Percentiles rank a stretch among this genome's conserved stretches.
These are phyloP conservation scores for Thecophora atra DNA, from an alignment of 2,888 invertebrate genomes.

Conservation along the genomic window DNA sequence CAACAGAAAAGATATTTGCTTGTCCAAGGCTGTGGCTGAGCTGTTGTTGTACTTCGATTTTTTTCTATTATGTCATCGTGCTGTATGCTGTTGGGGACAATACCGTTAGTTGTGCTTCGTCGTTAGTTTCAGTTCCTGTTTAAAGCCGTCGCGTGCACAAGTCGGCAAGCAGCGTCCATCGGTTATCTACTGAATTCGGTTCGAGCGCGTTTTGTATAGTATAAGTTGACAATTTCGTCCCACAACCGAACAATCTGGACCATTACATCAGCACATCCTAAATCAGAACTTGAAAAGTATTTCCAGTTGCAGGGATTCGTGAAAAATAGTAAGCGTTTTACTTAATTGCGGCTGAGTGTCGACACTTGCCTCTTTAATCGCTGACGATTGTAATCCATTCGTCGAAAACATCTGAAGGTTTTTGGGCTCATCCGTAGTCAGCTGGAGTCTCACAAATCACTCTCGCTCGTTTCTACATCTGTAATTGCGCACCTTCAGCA, in stretches of 20 bases:
- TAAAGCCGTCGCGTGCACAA: constrained; percentile 22
- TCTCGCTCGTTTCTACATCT: constrained; percentile 44
- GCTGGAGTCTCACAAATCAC: constrained; percentile 57
- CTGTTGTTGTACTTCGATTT: constrained; percentile 17
- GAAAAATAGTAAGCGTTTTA: constrained; percentile 3
- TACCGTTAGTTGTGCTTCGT: constrained; percentile 21
- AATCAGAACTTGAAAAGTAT: neutral
- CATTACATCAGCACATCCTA: neutral
- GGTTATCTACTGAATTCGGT: neutral
- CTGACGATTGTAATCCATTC: too few species aligned
- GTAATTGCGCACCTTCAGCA: constrained; percentile 7
- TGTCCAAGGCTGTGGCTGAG: neutral
- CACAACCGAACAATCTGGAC: neutral
- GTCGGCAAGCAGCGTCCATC: constrained; percentile 9
- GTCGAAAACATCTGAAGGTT: too few species aligned
- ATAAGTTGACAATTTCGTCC: neutral
- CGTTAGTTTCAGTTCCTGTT: constrained; percentile 23
- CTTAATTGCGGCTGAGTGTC: neutral
- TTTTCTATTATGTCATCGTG: constrained; percentile 19
- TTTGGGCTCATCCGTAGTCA: neutral
- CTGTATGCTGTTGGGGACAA: constrained; percentile 21
- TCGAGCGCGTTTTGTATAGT: neutral
- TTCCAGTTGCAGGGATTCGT: neutral
- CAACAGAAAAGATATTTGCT: neutral
- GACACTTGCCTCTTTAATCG: too few species aligned